Conservation (phyloP, 2,888 invertebrate species). For the Drosophila peninsularis region DNA sequence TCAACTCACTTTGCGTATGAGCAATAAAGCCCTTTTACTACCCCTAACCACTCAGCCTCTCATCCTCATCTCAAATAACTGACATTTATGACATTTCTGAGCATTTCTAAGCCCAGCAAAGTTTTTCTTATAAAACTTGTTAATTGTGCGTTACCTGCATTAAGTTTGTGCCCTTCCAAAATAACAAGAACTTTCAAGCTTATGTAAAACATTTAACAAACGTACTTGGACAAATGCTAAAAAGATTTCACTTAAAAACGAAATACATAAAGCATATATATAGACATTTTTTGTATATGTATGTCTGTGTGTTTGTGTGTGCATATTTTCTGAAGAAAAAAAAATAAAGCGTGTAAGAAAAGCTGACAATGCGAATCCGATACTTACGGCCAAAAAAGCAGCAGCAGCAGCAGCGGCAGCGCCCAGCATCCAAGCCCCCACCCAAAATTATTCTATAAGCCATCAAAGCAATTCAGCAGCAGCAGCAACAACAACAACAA, state of each 20-base stretch:
- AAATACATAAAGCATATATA: constrained; percentile 20
- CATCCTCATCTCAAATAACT: background rate
- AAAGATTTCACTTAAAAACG: constrained; percentile 30
- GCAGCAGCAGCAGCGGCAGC: constrained; percentile 17
- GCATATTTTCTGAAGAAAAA: constrained; percentile 14
- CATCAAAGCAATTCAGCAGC: constrained; percentile 58
- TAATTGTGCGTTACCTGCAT: constrained; percentile 19
- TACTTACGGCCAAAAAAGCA: constrained; percentile 60
- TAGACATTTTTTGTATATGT: constrained; percentile 4
- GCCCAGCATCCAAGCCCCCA: constrained; percentile 11
- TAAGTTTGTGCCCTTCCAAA: constrained; percentile 1
- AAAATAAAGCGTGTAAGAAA: constrained; percentile 58
- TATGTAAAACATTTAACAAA: constrained; percentile 42
- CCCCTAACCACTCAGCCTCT: background rate
- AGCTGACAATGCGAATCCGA: constrained; percentile 80
- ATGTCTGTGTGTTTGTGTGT: constrained; percentile 12
- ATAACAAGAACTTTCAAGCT: constrained; percentile 19
- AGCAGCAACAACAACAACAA: constrained; percentile 47
- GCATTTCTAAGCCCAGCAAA: constrained; percentile 8
- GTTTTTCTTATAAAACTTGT: constrained; percentile 26
- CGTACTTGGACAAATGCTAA: constrained; percentile 19
- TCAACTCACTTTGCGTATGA: constrained; percentile 4
- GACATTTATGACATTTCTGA: background rate
- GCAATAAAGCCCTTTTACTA: background rate
- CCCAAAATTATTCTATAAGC: constrained; percentile 47